Conservation (phyloP, 35 echinoderm and acorn worm species). For the Amphiura filiformis region DNA sequence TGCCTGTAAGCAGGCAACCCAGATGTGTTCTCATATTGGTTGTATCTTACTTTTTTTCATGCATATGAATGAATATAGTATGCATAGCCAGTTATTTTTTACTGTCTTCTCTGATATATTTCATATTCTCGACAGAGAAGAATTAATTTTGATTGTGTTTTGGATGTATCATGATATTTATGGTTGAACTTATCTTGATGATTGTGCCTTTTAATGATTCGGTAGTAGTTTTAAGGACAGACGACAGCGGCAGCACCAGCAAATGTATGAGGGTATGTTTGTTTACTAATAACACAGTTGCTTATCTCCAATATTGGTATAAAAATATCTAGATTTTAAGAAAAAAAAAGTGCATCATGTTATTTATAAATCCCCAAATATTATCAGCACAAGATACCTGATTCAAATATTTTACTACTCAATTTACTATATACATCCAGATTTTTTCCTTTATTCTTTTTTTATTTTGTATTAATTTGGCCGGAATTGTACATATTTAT, state of each 20-base stretch:
- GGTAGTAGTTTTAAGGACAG: background rate
- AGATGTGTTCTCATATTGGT: conserved; percentile 6
- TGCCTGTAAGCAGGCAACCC: background rate
- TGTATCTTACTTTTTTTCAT: conserved; percentile 1
- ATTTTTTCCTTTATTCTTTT: too few relatives aligned
- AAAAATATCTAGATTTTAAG: background rate
- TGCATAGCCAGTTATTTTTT: conserved; percentile 2
- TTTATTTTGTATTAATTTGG: conserved; percentile 7
- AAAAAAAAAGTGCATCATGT: background rate
- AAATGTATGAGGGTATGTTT: background rate
- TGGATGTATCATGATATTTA: conserved; percentile 8
- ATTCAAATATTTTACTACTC: conserved; percentile 4
- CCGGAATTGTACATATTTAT: conserved; percentile 1
- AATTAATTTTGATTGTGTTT: conserved; percentile 6
- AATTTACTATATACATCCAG: background rate
- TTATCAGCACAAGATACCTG: background rate
- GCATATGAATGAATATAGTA: background rate
- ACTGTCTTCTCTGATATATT: conserved; percentile 8
- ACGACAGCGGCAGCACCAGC: background rate
- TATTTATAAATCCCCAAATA: background rate
- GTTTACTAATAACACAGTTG: background rate
- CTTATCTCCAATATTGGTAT: background rate
- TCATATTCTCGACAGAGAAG: background rate
- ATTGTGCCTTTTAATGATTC: conserved; percentile 11
- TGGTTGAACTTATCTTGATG: conserved; percentile 6